Evolutionary conservation across 2,888 invertebrate species (phyloP).

Genomic region (Drosophila parthenogenetica): DNA sequence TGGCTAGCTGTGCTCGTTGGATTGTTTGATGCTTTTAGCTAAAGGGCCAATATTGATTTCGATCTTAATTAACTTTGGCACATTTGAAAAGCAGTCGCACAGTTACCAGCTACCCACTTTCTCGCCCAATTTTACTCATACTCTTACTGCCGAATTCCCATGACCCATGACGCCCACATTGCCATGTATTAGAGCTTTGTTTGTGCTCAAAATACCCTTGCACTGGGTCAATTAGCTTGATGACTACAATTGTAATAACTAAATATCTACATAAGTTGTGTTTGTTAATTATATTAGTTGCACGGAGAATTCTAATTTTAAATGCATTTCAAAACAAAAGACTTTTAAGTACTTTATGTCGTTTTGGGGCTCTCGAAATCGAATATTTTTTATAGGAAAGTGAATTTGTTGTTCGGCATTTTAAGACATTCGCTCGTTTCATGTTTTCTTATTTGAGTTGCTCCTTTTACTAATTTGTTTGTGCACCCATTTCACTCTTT

Average conservation of each 20-base stretch:
- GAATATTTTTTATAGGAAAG: not conserved
- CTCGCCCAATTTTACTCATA: not conserved
- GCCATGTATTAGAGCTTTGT: constrained; percentile 45
- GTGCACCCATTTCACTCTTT: constrained; percentile 53
- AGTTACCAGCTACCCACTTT: constrained; percentile 36
- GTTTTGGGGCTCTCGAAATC: too few relatives aligned
- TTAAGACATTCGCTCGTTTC: not conserved
- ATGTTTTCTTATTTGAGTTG: constrained; percentile 59
- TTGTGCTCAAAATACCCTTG: constrained; percentile 40
- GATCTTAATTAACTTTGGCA: constrained; percentile 84
- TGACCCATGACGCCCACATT: constrained; percentile 29
- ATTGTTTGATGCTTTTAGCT: constrained; percentile 80
- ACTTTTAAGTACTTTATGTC: too few relatives aligned
- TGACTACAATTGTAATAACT: constrained; percentile 1
- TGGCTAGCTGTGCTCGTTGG: constrained; percentile 47
- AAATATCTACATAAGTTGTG: not conserved
- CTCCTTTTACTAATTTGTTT: constrained; percentile 81
- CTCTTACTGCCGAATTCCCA: constrained; percentile 1
- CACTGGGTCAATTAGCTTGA: constrained; percentile 4
- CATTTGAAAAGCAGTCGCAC: constrained; percentile 78
- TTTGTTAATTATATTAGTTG: not conserved
- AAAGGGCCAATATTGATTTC: constrained; percentile 82
- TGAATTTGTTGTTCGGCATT: constrained; percentile 11
- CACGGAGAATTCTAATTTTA: not conserved
- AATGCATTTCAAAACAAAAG: not conserved